A percentile compares a stretch with the other conserved stretches of the same genome.
Conservation (phyloP, 2,797 vertebrate genomes). For the Moxostoma hubbsi region DNA sequence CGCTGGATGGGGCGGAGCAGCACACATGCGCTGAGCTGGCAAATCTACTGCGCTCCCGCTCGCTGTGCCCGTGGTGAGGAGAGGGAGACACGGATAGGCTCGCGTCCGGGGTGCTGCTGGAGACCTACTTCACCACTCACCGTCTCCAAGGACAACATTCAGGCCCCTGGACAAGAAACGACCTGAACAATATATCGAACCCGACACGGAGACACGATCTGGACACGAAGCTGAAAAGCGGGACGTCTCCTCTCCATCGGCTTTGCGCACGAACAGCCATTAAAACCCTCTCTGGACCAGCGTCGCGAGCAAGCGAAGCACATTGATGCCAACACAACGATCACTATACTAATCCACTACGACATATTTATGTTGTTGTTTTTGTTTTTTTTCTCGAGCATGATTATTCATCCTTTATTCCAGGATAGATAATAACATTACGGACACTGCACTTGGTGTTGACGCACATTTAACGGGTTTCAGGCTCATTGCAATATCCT, state of each 20-base stretch:
- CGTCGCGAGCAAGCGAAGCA: constrained; percentile 76
- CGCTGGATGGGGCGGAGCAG: constrained; percentile 77
- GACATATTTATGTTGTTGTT: constrained; percentile 54
- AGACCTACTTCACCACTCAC: constrained; percentile 69
- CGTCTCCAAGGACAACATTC: constrained; percentile 60
- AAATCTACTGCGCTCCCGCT: constrained; percentile 12
- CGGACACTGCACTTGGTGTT: constrained; percentile 67
- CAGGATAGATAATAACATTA: constrained; percentile 54
- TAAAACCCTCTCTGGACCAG: constrained; percentile 75
- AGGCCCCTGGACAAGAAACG: constrained; percentile 32
- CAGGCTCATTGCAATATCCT: constrained; percentile 59
- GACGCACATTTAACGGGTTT: constrained; percentile 68
- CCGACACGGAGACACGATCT: constrained; percentile 63
- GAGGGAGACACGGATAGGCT: constrained; percentile 75
- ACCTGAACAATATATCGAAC: constrained; percentile 43
- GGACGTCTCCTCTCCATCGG: constrained; percentile 66
- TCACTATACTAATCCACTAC: constrained; percentile 46
- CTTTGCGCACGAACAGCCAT: constrained; percentile 72
- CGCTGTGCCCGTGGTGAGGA: constrained; percentile 62
- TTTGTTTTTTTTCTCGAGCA: constrained; percentile 57
- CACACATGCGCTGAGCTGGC: constrained; percentile 84
- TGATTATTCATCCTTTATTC: constrained; percentile 57
- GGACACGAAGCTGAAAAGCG: constrained; percentile 70
- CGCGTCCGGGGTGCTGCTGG: constrained; percentile 74
- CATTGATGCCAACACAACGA: constrained; percentile 64